Evolutionary conservation across 2,797 vertebrate genomes (phyloP).

Genomic region (Sebastes reedi): DNA sequence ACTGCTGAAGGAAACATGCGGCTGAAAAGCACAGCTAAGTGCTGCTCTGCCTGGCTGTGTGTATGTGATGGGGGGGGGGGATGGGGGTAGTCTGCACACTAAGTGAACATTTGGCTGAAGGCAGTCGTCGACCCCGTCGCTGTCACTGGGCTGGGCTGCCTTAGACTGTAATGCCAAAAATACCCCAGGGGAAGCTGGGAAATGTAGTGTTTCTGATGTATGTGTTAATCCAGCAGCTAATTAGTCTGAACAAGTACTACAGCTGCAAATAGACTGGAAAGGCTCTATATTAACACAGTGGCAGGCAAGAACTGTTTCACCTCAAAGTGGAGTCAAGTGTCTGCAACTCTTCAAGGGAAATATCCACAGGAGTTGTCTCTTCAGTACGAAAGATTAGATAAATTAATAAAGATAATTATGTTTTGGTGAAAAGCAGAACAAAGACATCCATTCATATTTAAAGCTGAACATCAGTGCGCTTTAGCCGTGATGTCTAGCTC

Average conservation of each 20-base stretch:
- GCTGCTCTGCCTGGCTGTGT: background rate
- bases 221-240: conserved; percentile 32
- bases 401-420: too few species aligned
- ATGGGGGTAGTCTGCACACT: conserved; percentile 3
- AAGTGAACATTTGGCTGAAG: conserved; percentile 66
- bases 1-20: conserved; percentile 21
- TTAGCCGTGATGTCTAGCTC: too few species aligned
- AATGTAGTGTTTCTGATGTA: conserved; percentile 43
- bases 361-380: background rate
- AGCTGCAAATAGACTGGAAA: conserved; percentile 1
- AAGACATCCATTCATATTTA: too few species aligned
- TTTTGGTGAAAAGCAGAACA: too few species aligned
- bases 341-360: background rate
- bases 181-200: conserved; percentile 34
- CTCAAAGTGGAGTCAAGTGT: background rate
- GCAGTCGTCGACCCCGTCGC: conserved; percentile 45
- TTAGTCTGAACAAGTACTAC: conserved; percentile 22
- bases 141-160: conserved; percentile 26
- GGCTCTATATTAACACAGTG: background rate
- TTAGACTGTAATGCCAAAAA: conserved; percentile 23
- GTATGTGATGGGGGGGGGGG: background rate
- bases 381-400: too few species aligned
- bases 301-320: background rate
- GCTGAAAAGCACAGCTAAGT: conserved; percentile 11
- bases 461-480: too few species aligned